Evolutionary conservation across 2,113 vertebrate genomes (phyloP).

Genomic region (Leptosomus discolor): DNA sequence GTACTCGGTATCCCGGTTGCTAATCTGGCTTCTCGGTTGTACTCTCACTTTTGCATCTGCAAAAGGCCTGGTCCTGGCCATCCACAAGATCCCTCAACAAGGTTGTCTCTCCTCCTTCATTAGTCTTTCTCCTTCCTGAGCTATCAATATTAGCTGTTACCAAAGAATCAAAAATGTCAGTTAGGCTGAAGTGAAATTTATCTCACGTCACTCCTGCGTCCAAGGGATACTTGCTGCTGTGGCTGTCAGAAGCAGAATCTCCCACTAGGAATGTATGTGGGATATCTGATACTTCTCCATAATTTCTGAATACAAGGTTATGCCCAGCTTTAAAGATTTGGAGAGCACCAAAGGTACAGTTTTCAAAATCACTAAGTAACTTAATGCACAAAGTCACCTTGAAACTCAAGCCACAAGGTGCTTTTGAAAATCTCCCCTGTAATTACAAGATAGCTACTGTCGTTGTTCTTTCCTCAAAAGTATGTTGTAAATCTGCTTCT

Average conservation of each 20-base stretch:
- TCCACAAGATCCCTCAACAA: background rate
- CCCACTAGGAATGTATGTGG: fast-evolving
- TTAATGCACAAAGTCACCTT: background rate
- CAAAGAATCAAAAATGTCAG: background rate
- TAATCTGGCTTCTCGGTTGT: constrained; percentile 37
- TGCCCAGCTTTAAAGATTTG: background rate
- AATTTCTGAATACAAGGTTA: background rate
- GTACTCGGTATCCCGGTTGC: background rate
- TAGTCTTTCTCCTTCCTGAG: background rate
- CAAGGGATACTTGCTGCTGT: fast-evolving
- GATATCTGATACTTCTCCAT: background rate
- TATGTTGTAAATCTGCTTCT: background rate
- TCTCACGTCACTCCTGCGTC: background rate
- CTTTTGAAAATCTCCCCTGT: background rate
- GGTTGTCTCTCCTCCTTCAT: background rate
- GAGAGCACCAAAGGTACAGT: background rate
- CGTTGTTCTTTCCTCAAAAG: background rate
- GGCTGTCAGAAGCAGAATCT: background rate
- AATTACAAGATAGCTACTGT: constrained; percentile 12
- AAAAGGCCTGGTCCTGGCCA: background rate
- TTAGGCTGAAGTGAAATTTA: background rate
- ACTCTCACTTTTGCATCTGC: constrained; percentile 2
- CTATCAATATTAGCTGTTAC: background rate
- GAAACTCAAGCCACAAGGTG: background rate
- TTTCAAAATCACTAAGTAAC: background rate